Evolutionary conservation across 2,888 invertebrate species (phyloP), one percentile per base, ranked within the genome.

Genomic region (Tenthredo livida): DNA sequence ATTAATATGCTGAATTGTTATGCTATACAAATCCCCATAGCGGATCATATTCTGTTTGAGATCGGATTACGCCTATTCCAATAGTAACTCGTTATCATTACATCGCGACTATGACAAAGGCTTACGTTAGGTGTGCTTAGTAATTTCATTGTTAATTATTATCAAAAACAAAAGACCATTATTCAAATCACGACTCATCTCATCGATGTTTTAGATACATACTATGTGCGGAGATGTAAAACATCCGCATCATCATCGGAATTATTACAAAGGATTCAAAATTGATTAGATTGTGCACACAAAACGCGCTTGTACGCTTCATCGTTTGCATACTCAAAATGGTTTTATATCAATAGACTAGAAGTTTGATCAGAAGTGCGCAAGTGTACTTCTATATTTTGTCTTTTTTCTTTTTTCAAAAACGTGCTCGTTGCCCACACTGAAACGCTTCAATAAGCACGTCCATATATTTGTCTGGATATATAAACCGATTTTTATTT

Each of bases 141-240:
- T 77, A 17, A 50, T 12, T 15, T 7, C 21, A 73, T 21, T 73
- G 10, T 21, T 12, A 25, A 73, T 47, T 40, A 43, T 40, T 73
- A 21, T 73, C 2, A 3, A 43, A 33, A 73, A 40, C 73, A 73
- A 73, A 5, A 73, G 0, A n/a, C 43, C 37, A 9, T 70, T 70
- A 70, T 70, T 70, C 43, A 47, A 75, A 75, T 47, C 25, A 75
- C 73, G 21, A 47, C n/a, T 75, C 73, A 25, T n/a, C 25, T 75
- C 47, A 47, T 47, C 47, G 25, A 47, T 47, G 40, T 75, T 75
- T 75, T 5, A 43, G 29, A 75, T 47, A n/a, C 37, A 25, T 37
- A 37, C 0, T 37, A 37, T 37, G 37, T 25, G 15, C 25, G 47
- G n/a, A 15, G 7, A 17, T 75, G 29, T 47, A 21, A 47, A 43